A percentile compares a stretch with the other conserved stretches of the same genome.
phyloP scores from a whole-genome alignment of 2,113 vertebrate species.

The Rhodinocichla rosea region DNA sequence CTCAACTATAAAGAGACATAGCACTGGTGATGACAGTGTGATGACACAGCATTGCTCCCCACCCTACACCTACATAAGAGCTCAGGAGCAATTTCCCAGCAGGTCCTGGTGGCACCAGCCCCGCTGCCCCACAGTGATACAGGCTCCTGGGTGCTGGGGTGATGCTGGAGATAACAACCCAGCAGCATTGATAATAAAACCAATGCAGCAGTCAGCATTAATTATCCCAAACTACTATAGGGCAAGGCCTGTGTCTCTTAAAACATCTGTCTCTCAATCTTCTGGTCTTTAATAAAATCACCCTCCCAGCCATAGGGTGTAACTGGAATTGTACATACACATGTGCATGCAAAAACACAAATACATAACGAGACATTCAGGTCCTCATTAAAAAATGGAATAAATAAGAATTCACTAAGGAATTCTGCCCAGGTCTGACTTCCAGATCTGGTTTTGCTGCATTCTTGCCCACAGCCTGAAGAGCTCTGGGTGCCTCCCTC shows the following conservation, averaged over 20 bases:
- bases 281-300: constrained; percentile 42
- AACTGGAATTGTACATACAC: constrained; percentile 33
- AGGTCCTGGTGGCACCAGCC: constrained; percentile 17
- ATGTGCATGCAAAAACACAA: constrained; percentile 47
- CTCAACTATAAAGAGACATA: background rate
- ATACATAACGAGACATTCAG: constrained; percentile 52
- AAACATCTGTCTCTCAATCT: constrained; percentile 44
- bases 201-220: constrained; percentile 39
- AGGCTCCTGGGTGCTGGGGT: background rate
- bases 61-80: constrained; percentile 6
- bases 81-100: background rate
- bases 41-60: constrained; percentile 9
- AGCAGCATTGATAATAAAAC: constrained; percentile 2
- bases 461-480: constrained; percentile 76
- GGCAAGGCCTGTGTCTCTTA: background rate
- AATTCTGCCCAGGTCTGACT: constrained; percentile 71
- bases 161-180: constrained; percentile 29
- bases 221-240: constrained; percentile 19
- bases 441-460: constrained; percentile 76
- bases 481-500: constrained; percentile 73
- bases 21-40: background rate
- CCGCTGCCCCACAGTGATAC: constrained; percentile 18
- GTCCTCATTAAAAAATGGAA: constrained; percentile 66
- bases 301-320: constrained; percentile 43
- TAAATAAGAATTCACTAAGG: constrained; percentile 71